Conservation (phyloP, 92 coral and sea anemone species). For the Epizoanthus ramosus region DNA sequence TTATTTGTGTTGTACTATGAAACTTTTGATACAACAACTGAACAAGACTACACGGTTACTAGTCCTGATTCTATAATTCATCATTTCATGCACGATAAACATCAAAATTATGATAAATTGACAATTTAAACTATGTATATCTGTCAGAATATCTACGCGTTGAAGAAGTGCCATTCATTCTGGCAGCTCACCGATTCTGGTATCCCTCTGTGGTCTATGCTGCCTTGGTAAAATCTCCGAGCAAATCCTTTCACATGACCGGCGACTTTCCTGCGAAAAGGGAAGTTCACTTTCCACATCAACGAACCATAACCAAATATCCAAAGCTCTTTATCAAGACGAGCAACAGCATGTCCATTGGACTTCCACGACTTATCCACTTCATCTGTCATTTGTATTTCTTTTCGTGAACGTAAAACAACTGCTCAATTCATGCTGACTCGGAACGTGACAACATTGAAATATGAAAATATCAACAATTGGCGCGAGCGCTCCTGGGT, state of each 20-base stretch:
- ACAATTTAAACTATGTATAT: neutral
- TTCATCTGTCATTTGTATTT: neutral
- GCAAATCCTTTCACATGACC: slow-evolving; percentile 74
- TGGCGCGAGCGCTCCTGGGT: too few relatives aligned
- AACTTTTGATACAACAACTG: neutral
- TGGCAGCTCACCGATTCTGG: slow-evolving; percentile 65
- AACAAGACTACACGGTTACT: too few relatives aligned
- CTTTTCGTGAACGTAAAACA: neutral
- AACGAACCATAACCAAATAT: slow-evolving; percentile 85
- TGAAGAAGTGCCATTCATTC: too few relatives aligned
- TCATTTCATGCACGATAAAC: neutral
- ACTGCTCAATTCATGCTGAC: too few relatives aligned
- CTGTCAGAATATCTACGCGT: too few relatives aligned
- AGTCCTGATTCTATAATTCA: too few relatives aligned
- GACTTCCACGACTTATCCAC: slow-evolving; percentile 29
- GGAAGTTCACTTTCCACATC: slow-evolving; percentile 78
- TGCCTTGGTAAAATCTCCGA: slow-evolving; percentile 79
- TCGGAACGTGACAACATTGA: too few relatives aligned
- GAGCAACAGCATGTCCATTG: slow-evolving; percentile 39
- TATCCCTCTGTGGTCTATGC: slow-evolving; percentile 79
- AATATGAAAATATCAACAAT: too few relatives aligned
- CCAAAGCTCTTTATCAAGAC: slow-evolving; percentile 56
- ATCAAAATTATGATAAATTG: neutral
- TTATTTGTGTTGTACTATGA: too few relatives aligned
- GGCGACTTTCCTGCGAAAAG: slow-evolving; percentile 60